Base-by-base conservation (phyloP, 2,797 vertebrate genomes). In the Moxostoma hubbsi region DNA sequence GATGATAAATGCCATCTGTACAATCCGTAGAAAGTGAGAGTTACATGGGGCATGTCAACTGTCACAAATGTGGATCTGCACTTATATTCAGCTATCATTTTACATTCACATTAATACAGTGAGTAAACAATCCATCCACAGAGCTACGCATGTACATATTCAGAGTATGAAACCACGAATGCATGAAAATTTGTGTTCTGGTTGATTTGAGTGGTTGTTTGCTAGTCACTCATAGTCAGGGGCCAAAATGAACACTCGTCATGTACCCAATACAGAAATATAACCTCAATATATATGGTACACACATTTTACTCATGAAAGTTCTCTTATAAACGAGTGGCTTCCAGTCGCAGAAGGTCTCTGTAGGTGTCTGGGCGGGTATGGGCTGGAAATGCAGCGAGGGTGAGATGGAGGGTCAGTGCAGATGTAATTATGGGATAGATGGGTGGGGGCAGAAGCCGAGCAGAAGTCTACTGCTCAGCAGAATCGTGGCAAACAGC, bases 371-470 rank as follows among this genome's bases (percentile, higher is more conserved):
- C 3, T 24, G 66, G 36, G 24, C 8, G 2, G 57, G 55, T 55
- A 54, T 78, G 36, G n/a, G 36, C 66, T 70, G 36, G n/a, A 70
- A 63, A 70, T 70, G 36, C 24, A 54, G 49, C 55, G 36, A 46
- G 47, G 18, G 61, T 12, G 16, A 84, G 73, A 81, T 68, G 68
- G 76, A 18, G 54, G 64, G 50, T 85, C 58, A 55, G 81, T 59
- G 65, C 9, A 43, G 85, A 81, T 85, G 85, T 88, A 89, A 90
- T 92, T 88, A 86, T 81, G 24, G 87, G 89, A 90, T 83, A 51
- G 81, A 85, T 81, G 68, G 81, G 85, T 73, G 80, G 84, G 85
- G 85, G 80, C 82, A 81, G 63, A 85, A 83, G 88, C 83, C 86
- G 79, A 77, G 16, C 10, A 61, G 72, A 90, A 90, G 81, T 54